A percentile compares a stretch with the other conserved stretches of the same genome.
Conservation (phyloP, 2,113 vertebrate species). For the Corapipo altera region DNA sequence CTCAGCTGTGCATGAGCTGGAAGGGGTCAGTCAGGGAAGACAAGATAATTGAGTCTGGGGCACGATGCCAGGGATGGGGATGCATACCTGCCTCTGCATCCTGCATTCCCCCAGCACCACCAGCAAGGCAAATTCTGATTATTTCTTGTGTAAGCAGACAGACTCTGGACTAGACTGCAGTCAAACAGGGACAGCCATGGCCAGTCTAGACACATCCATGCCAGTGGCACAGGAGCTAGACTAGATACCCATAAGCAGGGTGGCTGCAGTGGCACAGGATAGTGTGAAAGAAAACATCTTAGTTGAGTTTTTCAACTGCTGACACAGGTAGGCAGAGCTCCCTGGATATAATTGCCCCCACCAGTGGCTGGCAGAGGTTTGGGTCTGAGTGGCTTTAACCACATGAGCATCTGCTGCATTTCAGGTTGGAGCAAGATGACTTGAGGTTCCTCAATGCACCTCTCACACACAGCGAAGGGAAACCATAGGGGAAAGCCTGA, state of each 20-base stretch:
- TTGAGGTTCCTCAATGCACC: background rate
- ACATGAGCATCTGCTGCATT: background rate
- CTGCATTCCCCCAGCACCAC: fast-evolving
- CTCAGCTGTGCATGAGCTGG: background rate
- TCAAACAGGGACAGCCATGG: background rate
- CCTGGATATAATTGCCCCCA: background rate
- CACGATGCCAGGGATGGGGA: background rate
- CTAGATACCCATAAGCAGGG: background rate
- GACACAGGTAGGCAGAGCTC: background rate
- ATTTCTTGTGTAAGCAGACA: background rate
- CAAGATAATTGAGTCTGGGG: background rate
- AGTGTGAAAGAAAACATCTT: background rate
- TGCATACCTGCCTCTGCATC: background rate
- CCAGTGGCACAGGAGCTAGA: background rate
- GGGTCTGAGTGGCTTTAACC: background rate
- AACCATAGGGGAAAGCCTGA: background rate
- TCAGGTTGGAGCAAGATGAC: background rate
- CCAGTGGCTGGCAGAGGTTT: background rate
- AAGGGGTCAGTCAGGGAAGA: background rate
- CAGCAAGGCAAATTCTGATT: background rate
- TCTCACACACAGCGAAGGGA: background rate
- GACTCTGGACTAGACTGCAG: background rate
- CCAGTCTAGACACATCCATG: background rate
- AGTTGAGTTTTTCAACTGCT: background rate
- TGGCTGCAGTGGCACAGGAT: background rate